These are phyloP conservation scores for Myiozetetes cayanensis DNA, from an alignment of 2,113 vertebrate species.

Conservation along the genomic window DNA sequence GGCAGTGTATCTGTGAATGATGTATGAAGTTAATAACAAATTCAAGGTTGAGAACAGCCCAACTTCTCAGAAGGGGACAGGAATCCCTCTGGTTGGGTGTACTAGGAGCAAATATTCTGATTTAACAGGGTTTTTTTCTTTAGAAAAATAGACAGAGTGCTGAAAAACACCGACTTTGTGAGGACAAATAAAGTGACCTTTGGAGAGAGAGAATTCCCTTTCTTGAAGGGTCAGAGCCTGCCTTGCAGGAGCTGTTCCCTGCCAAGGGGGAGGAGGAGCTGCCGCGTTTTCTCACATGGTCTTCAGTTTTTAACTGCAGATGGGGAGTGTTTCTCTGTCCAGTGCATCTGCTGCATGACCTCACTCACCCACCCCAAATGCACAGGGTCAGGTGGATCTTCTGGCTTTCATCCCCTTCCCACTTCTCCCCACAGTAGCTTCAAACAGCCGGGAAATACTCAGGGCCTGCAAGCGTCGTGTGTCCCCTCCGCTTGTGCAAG, in stretches of 20 bases:
- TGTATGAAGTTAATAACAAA: constrained; percentile 4
- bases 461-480: background rate
- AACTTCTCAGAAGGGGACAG: background rate
- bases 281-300: background rate
- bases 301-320: background rate
- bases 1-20: constrained; percentile 21
- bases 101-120: background rate
- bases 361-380: background rate
- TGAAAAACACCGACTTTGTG: background rate
- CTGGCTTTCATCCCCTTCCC: background rate
- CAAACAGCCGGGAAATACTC: background rate
- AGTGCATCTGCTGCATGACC: background rate
- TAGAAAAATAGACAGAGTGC: background rate
- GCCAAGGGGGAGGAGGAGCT: background rate
- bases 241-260: background rate
- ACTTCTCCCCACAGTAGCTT: background rate
- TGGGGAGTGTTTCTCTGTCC: background rate
- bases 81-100: background rate
- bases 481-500: background rate
- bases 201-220: background rate
- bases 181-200: background rate
- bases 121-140: background rate
- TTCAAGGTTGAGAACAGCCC: constrained; percentile 26
- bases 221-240: background rate
- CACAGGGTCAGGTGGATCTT: background rate